A percentile compares a stretch with the other conserved stretches of the same genome.
phyloP scores from a whole-genome alignment of 2,113 vertebrate genomes.

The Phyllopteryx taeniolatus region DNA sequence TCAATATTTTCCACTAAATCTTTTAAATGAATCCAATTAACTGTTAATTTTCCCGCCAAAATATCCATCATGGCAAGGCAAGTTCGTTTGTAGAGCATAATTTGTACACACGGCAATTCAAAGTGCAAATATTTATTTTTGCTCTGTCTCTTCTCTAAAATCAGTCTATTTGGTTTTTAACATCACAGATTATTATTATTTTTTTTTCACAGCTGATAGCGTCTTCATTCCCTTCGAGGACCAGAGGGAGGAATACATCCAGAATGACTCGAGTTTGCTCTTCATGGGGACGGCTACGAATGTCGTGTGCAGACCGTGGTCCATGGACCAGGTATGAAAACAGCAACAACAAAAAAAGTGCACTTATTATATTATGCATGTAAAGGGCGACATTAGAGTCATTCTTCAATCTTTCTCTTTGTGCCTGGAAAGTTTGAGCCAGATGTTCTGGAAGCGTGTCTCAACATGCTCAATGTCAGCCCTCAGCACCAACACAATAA shows the following conservation, averaged over 20 bases:
- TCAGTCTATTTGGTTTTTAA: too few species aligned
- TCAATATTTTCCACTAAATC: too few species aligned
- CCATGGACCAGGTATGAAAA: conserved; percentile 70
- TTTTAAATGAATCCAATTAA: too few species aligned
- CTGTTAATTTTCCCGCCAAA: too few species aligned
- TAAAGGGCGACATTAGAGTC: neutral
- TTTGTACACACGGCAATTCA: neutral
- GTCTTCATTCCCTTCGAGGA: conserved; percentile 66
- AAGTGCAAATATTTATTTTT: too few species aligned
- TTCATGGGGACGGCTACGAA: conserved; percentile 67
- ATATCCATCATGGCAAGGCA: neutral
- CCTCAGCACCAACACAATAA: conserved; percentile 54
- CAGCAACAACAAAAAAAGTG: too few species aligned
- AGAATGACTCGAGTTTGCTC: conserved; percentile 65
- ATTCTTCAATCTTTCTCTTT: neutral
- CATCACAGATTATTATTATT: too few species aligned
- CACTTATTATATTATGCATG: neutral
- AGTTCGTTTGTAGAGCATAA: too few species aligned
- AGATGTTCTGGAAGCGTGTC: conserved; percentile 66
- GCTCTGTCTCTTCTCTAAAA: too few species aligned
- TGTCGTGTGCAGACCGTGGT: conserved; percentile 61
- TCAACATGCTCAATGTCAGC: conserved; percentile 71
- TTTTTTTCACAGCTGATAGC: conserved; percentile 56
- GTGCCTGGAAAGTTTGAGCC: conserved; percentile 61
- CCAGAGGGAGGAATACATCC: conserved; percentile 71